These are phyloP conservation scores for Perca flavescens DNA, from an alignment of 2,113 vertebrate genomes.

Conservation along the genomic window DNA sequence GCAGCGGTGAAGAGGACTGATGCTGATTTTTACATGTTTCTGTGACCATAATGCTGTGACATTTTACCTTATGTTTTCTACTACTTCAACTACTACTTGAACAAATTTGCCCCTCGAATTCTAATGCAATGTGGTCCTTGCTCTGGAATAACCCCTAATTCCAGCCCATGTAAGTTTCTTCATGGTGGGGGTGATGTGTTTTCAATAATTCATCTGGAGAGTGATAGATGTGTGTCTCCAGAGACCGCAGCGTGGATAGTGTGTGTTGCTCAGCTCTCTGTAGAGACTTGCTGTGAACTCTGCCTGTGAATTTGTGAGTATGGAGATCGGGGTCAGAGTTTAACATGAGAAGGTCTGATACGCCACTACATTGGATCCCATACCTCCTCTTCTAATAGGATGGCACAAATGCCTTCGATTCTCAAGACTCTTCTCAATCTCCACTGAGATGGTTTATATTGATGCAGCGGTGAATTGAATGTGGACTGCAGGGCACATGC, in stretches of 20 bases:
- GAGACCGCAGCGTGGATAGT: slow-evolving; percentile 51
- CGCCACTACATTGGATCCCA: neutral
- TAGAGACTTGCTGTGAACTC: slow-evolving; percentile 58
- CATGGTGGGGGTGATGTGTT: slow-evolving; percentile 37
- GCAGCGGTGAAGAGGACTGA: neutral
- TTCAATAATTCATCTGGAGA: slow-evolving; percentile 74
- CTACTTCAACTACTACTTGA: slow-evolving; percentile 5
- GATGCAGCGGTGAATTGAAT: slow-evolving; percentile 12
- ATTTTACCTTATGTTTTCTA: neutral
- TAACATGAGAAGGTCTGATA: slow-evolving; percentile 55
- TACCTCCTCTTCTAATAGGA: slow-evolving; percentile 48
- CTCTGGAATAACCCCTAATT: slow-evolving; percentile 51
- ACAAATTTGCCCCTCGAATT: slow-evolving; percentile 28
- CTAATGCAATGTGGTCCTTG: slow-evolving; percentile 39
- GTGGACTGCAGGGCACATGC: slow-evolving; percentile 6
- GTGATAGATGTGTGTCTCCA: slow-evolving; percentile 70
- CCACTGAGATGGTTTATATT: slow-evolving; percentile 27
- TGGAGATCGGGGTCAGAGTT: slow-evolving; percentile 73
- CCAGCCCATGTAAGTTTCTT: slow-evolving; percentile 43
- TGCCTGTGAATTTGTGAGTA: slow-evolving; percentile 67
- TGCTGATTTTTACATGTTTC: too few relatives aligned
- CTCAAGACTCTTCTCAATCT: slow-evolving; percentile 24
- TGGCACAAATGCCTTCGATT: slow-evolving; percentile 28
- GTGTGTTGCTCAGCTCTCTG: slow-evolving; percentile 50
- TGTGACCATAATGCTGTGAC: neutral